phyloP scores from a whole-genome alignment of 2,113 vertebrate genomes.

The Gavia stellata region DNA sequence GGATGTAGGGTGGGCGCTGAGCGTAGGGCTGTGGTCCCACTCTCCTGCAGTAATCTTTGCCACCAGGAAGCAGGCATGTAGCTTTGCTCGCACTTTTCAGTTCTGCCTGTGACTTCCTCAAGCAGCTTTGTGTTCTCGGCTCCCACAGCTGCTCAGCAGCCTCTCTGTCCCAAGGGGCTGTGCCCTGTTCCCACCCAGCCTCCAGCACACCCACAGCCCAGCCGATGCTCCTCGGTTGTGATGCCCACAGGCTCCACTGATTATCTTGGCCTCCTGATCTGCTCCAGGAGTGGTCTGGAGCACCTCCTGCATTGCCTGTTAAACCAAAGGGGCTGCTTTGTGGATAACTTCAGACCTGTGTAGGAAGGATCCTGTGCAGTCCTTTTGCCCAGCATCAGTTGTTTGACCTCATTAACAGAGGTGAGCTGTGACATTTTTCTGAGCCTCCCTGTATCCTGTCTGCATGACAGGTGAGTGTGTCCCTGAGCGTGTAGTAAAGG shows the following conservation, averaged over 20 bases:
- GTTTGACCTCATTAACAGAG: neutral
- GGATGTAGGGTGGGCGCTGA: neutral
- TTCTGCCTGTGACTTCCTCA: neutral
- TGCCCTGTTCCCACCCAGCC: neutral
- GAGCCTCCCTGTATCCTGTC: neutral
- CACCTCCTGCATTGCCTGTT: neutral
- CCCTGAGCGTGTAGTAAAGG: neutral
- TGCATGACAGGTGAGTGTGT: neutral
- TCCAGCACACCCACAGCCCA: neutral
- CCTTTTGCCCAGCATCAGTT: neutral
- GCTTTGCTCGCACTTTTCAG: neutral
- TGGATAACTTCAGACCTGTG: neutral
- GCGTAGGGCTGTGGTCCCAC: neutral
- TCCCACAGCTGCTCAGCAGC: neutral
- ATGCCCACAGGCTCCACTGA: neutral
- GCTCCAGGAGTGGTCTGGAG: neutral
- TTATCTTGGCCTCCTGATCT: neutral
- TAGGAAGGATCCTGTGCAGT: neutral
- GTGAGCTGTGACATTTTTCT: neutral
- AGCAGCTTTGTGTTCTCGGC: neutral
- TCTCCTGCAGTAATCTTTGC: neutral
- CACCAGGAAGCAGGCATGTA: neutral
- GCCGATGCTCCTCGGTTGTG: neutral
- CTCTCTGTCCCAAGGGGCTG: neutral
- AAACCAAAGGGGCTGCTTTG: neutral